phyloP scores from a whole-genome alignment of 2,888 invertebrate species.

The Scaptodrosophila latifasciaeformis region DNA sequence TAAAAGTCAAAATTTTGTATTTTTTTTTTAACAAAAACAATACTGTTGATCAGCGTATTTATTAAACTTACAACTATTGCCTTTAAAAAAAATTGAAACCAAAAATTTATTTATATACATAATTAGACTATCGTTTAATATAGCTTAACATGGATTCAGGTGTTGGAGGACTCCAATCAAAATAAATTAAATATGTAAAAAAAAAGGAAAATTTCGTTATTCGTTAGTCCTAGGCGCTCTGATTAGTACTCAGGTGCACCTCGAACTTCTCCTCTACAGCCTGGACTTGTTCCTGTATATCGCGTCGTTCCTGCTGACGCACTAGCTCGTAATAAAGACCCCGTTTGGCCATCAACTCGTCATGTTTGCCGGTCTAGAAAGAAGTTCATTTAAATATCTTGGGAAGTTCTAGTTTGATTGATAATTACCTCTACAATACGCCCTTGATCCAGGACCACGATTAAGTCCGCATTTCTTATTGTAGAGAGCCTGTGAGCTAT shows the following conservation, averaged over 20 bases:
- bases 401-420: not conserved
- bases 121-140: not conserved
- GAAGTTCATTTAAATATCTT: not conserved
- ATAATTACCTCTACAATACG: slow-evolving; percentile 84
- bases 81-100: not conserved
- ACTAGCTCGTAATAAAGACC: slow-evolving; percentile 92
- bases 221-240: slow-evolving; percentile 11
- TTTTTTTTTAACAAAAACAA: slow-evolving; percentile 39
- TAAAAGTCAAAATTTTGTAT: no score
- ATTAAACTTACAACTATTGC: slow-evolving; percentile 9
- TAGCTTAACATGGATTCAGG: no score
- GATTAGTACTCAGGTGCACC: not conserved
- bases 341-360: slow-evolving; percentile 83
- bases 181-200: slow-evolving; percentile 20
- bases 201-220: not conserved
- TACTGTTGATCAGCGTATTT: slow-evolving; percentile 34
- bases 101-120: not conserved
- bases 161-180: not conserved
- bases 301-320: slow-evolving; percentile 82
- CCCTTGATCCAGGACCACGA: slow-evolving; percentile 92
- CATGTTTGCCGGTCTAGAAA: slow-evolving; percentile 87
- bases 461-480: slow-evolving; percentile 91
- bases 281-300: slow-evolving; percentile 39
- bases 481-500: slow-evolving; percentile 97
- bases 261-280: slow-evolving; percentile 17